Base-by-base conservation (phyloP, 2,888 invertebrate genomes). In the Plusia festucae region DNA sequence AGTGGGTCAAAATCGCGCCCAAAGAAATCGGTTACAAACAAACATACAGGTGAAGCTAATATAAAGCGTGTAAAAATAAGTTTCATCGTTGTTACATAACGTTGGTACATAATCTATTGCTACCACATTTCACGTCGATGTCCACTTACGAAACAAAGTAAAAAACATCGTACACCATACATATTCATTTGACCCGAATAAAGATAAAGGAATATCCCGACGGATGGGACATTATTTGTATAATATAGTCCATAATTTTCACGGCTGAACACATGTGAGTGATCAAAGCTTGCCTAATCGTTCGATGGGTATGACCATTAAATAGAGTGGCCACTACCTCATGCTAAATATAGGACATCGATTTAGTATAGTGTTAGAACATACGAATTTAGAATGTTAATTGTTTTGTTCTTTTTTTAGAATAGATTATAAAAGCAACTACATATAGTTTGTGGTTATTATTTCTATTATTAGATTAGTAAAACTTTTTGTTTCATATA, bases 211-310 rank as follows among this genome's bases (percentile, higher is more conserved):
- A 52, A 16, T 22, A 49, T 15, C 6, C 24, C 52, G 66, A 54
- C 61, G 78, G 74, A 60, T 65, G 62, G 60, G 57, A 63, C 75
- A 78, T 81, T 56, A 79, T 78, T 77, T 70, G 68, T 72, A 60
- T 75, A 65, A 64, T 59, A 65, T 61, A 63, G 59, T 66, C 76
- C 79, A 78, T 68, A 72, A 79, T 82, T 81, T 78, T 83, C 82
- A 81, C 85, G 76, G 76, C 46, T 81, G 76, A 75, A 70, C 74
- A 71, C 82, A 74, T 73, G 53, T 70, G 72, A 73, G 63, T 81
- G 88, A 88, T 88, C 88, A 88, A 88, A 88, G 88, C 76, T 60
- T 79, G 76, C 61, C 75, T 87, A 88, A 87, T 87, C 85, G 85
- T 55, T 73, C 49, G 78, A 20, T 60, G 44, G 67, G 72, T 76